Percentiles rank a stretch among this genome's conserved stretches.
Conservation (phyloP, 2,888 invertebrate species). For the Troides oblongomaculatus region DNA sequence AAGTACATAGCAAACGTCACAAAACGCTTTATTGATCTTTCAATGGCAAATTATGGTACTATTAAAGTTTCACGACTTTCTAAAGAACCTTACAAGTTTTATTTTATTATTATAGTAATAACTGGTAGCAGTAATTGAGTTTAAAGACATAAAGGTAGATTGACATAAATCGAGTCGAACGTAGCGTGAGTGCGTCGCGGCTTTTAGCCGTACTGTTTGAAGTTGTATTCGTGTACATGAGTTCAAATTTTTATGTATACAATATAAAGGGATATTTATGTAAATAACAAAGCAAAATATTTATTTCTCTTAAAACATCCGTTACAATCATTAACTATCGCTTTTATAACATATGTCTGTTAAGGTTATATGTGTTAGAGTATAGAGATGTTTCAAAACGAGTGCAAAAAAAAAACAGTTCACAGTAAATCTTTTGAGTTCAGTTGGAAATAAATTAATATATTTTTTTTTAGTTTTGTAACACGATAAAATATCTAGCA, state of each 20-base stretch:
- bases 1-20: neutral
- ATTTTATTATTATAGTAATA: constrained; percentile 43
- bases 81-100: constrained; percentile 30
- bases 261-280: constrained; percentile 21
- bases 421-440: constrained; percentile 33
- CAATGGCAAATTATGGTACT: neutral
- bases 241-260: constrained; percentile 41
- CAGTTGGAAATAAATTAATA: constrained; percentile 30
- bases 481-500: constrained; percentile 8
- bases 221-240: constrained; percentile 52
- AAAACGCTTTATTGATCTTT: neutral
- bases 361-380: constrained; percentile 17
- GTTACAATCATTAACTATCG: constrained; percentile 3
- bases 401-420: constrained; percentile 36
- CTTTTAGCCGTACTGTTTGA: constrained; percentile 48
- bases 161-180: constrained; percentile 42
- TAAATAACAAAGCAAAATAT: neutral
- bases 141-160: constrained; percentile 48
- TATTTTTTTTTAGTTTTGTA: constrained; percentile 32
- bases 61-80: constrained; percentile 36
- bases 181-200: constrained; percentile 34
- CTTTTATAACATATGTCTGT: constrained; percentile 2
- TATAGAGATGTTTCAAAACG: constrained; percentile 33
- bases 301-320: too few species aligned
- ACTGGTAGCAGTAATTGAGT: constrained; percentile 43